Evolutionary conservation across 2,113 vertebrate genomes (phyloP), one percentile per base, ranked within the genome.

Genomic region (Siniperca knerii): DNA sequence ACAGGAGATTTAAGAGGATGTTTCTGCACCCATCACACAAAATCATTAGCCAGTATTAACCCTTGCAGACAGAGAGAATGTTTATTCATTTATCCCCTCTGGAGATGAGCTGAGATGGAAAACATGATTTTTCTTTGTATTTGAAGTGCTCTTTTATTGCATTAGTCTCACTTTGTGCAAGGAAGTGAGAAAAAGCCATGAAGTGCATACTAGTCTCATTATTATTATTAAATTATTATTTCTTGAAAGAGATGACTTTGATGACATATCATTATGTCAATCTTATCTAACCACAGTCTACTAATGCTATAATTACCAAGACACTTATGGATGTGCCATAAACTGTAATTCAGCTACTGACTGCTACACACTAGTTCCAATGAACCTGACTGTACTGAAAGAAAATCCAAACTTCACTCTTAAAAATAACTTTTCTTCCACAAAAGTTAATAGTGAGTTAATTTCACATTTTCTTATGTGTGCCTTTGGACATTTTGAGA

Each of bases 21-120:
- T 64, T 64, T 82, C 58, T 66, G 33, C 54, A 48, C 37, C 66
- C 7, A 0, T 55, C 75, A 61, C 82, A 83, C 25, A 85, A 68
- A 82, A 61, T 83, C 75, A 76, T 83, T 78, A 80, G 66, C 25
- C 20, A 5, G n/a, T 65, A 23, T 75, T 76, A 78, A 58, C 23
- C n/a, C 69, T 74, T 80, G 33, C 42, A 25, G 80, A 65, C n/a
- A 35, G 54, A 69, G 50, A 74, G 8, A 54, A 75, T 81, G 42
- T 78, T 79, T 78, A 61, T 70, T 89, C 50, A 81, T 87, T 81
- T 81, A 85, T 74, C 84, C 81, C 82, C 86, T 13, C 35, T 54
- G 68, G 68, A 69, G 82, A 25, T 69, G 66, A 42, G 62, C 57
- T 21, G 35, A 57, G 33, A 48, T 72, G 62, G 35, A 67, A 64